Evolutionary conservation across 2,888 invertebrate genomes (phyloP), one percentile per base, ranked within the genome.

Genomic region (Mechanitis mazaeus): DNA sequence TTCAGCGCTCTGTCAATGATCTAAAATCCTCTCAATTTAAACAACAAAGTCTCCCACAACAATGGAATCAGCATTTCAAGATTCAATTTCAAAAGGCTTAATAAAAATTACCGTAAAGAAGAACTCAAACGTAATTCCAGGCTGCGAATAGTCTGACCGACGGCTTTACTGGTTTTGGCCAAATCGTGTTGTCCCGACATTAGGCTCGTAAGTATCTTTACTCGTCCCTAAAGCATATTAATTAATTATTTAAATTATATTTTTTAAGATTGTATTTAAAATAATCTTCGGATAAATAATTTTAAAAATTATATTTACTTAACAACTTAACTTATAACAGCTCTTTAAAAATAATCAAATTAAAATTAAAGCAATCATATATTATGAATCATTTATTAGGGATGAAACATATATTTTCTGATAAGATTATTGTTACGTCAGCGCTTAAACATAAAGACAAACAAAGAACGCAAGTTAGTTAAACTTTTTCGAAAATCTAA

Each of bases 1-100:
- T 47, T 47, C 7, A 47, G 4, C n/a, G 4, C 28, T n/a, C 3
- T 31, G 50, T 50, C 50, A 50, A 50, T 31, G 31, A 28, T 31
- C 28, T 31, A 31, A 31, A 50, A 50, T 50, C 50, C 50, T 31
- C 50, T 50, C 31, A 50, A 31, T 50, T 6, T 1, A 28, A n/a
- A 31, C 28, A 50, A 2, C 50, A 50, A 50, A 50, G 31, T 31
- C 50, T 31, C 3, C 6, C 11, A 31, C 28, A 50, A 50, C 31
- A 50, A 50, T 31, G 9, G 11, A 42, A 11, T 50, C 50, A 50
- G 50, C 50, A 50, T n/a, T 50, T 50, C 31, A 50, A 61, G 55
- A 61, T 64, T 62, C 58, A 63, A 57, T 63, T 58, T 63, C 59
- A 31, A 54, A 35, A 59, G 60, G 55, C 57, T 63, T 55, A 57